Evolutionary conservation across 2,888 invertebrate genomes (phyloP).

Genomic region (Philereme vetulata): DNA sequence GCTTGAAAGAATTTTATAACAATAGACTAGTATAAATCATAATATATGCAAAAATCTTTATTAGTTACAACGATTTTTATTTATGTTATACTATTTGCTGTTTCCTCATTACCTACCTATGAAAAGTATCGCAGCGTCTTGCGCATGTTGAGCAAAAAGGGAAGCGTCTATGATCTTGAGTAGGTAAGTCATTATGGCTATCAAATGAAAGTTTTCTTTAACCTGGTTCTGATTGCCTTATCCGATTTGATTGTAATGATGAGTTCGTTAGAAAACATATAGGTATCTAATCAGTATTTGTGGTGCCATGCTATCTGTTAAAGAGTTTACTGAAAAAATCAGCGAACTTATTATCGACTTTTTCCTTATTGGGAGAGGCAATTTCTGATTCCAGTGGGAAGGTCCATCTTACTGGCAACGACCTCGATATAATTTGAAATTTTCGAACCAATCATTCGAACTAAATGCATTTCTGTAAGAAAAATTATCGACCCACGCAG

Average conservation of each 20-base stretch:
- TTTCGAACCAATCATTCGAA: not conserved
- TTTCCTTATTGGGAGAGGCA: slow-evolving; percentile 19
- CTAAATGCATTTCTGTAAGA: not conserved
- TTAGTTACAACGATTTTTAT: not conserved
- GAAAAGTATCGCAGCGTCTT: too few relatives aligned
- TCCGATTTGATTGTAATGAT: slow-evolving; percentile 22
- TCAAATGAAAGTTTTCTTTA: slow-evolving; percentile 56
- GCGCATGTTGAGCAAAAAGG: slow-evolving; percentile 26
- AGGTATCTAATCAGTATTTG: too few relatives aligned
- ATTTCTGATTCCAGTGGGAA: slow-evolving; percentile 43
- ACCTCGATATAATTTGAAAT: slow-evolving; percentile 7
- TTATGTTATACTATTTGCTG: not conserved
- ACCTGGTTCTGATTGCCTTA: slow-evolving; percentile 27
- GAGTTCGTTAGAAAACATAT: not conserved
- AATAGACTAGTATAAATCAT: slow-evolving; percentile 9
- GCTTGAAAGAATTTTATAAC: slow-evolving; percentile 34
- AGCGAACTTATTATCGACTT: not conserved
- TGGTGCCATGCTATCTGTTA: too few relatives aligned
- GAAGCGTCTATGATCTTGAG: slow-evolving; percentile 30
- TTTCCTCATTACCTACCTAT: too few relatives aligned
- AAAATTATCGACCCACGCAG: slow-evolving; percentile 46
- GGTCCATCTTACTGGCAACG: slow-evolving; percentile 6
- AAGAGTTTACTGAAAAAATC: too few relatives aligned
- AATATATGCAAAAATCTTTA: not conserved
- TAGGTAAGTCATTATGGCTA: slow-evolving; percentile 44